Evolutionary conservation across 1,140 invertebrate genomes (phyloP).

Genomic region (Heliconius hermathena): DNA sequence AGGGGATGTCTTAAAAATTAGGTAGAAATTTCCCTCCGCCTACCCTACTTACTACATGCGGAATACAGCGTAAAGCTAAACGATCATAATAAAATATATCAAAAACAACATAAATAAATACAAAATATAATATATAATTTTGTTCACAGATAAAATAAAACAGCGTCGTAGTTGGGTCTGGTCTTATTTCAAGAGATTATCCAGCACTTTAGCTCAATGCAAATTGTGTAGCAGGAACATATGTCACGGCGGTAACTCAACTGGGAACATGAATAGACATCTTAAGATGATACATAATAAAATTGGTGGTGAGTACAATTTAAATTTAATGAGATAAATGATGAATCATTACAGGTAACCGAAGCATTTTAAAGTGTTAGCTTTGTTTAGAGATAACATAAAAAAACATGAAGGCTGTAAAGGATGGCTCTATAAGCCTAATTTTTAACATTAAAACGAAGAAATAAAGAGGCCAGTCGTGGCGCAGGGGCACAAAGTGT

Average conservation of each 20-base stretch:
- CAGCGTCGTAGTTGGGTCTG: conserved; percentile 73
- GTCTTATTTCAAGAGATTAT: conserved; percentile 65
- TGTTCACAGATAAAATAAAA: conserved; percentile 47
- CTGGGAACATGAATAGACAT: conserved; percentile 75
- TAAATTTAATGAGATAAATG: not conserved
- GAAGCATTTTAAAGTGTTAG: too few relatives aligned
- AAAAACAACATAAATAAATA: not conserved
- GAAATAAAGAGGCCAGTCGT: too few relatives aligned
- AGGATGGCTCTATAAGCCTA: too few relatives aligned
- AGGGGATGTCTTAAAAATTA: too few relatives aligned
- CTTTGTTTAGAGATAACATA: too few relatives aligned
- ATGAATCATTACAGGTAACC: not conserved
- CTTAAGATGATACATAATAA: conserved; percentile 72
- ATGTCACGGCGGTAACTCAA: conserved; percentile 71
- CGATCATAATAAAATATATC: too few relatives aligned
- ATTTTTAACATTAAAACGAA: too few relatives aligned
- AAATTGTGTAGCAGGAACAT: conserved; percentile 68
- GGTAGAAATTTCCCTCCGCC: too few relatives aligned
- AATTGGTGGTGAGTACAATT: conserved; percentile 48
- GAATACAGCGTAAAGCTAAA: too few relatives aligned
- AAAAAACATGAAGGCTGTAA: not conserved
- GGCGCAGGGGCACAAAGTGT: too few relatives aligned
- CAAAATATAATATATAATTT: conserved; percentile 14
- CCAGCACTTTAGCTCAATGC: conserved; percentile 61
- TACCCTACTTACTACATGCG: too few relatives aligned